Conservation (phyloP, 2,797 vertebrate species). For the Emys orbicularis region DNA sequence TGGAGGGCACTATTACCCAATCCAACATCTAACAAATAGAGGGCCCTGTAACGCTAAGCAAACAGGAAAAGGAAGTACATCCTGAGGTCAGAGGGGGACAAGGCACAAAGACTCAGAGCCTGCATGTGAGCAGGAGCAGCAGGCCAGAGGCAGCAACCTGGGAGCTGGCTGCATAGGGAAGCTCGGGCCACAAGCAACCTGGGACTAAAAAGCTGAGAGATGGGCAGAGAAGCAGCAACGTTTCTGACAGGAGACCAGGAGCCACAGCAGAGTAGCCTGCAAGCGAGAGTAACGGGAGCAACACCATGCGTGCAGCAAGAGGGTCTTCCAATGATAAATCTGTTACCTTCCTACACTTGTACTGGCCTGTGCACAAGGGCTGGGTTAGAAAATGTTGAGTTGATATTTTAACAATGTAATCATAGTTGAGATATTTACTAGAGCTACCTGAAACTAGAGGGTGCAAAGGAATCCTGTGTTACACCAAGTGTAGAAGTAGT, state of each 20-base stretch:
- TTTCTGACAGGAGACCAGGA: neutral
- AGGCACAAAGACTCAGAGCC: neutral
- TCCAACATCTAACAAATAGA: neutral
- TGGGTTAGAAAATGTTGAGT: too few species aligned
- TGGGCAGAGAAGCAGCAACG: neutral
- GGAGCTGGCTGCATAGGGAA: neutral
- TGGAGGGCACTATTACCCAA: rapidly evolving
- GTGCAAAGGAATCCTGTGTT: neutral
- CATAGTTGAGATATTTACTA: too few species aligned
- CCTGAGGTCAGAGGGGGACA: neutral
- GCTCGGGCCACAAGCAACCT: neutral
- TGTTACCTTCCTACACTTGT: too few species aligned
- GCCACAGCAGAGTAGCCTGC: neutral
- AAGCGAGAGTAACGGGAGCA: neutral
- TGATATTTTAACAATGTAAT: too few species aligned
- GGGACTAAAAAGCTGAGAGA: neutral
- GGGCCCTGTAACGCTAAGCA: rapidly evolving
- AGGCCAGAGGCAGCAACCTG: neutral
- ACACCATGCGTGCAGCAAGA: too few species aligned
- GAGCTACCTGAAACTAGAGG: too few species aligned
- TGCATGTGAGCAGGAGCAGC: neutral
- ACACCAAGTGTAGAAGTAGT: neutral
- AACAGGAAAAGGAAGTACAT: neutral
- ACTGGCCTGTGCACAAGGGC: too few species aligned
- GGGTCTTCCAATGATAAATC: too few species aligned